Conservation (phyloP, 2,797 vertebrate species). For the Leucoraja ocellata region DNA sequence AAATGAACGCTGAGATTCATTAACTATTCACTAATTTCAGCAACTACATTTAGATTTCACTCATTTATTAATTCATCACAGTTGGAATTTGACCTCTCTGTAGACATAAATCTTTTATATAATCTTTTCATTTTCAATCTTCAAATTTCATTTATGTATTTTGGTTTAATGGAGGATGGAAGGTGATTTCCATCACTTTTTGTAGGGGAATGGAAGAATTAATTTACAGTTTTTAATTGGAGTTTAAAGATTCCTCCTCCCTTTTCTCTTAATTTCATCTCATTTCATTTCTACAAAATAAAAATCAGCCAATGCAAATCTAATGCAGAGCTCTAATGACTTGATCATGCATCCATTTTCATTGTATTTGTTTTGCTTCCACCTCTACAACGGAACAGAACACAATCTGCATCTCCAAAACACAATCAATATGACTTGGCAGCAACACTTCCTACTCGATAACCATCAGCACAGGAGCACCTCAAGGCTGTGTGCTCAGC, state of each 20-base stretch:
- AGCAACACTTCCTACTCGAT: no score
- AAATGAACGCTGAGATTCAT: background rate
- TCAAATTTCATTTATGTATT: background rate
- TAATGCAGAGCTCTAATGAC: background rate
- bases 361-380: background rate
- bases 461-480: background rate
- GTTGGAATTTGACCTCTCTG: background rate
- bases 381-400: background rate
- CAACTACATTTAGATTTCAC: background rate
- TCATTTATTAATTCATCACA: background rate
- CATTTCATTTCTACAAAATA: background rate
- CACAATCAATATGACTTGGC: no score
- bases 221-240: background rate
- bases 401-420: no score
- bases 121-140: background rate
- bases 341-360: background rate
- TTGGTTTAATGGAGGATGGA: background rate
- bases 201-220: background rate
- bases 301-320: background rate
- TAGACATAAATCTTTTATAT: background rate
- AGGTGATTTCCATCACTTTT: background rate
- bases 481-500: no score
- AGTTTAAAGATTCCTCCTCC: background rate
- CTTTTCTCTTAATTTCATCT: background rate
- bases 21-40: conserved; percentile 7